phyloP scores from a whole-genome alignment of 1,140 invertebrate species.

The Drosophila cardini region DNA sequence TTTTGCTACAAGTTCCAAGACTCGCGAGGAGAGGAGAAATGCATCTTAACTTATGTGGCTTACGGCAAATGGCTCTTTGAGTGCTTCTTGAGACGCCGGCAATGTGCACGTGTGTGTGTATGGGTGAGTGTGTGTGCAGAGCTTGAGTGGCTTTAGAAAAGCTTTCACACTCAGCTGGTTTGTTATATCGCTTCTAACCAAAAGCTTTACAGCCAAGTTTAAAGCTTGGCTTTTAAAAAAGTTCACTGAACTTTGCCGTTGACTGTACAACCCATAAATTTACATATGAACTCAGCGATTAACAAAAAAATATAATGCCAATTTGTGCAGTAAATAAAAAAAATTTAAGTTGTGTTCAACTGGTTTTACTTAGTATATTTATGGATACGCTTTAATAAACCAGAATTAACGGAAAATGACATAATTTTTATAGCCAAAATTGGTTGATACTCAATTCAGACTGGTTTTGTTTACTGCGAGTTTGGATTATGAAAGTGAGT shows the following conservation, averaged over 20 bases:
- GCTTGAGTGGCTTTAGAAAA: slow-evolving; percentile 54
- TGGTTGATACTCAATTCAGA: background rate
- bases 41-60: slow-evolving; percentile 19
- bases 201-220: slow-evolving; percentile 30
- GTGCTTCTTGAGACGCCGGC: slow-evolving; percentile 67
- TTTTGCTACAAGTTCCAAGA: slow-evolving; percentile 51
- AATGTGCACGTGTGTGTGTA: slow-evolving; percentile 10
- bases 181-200: slow-evolving; percentile 9
- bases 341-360: background rate
- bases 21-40: slow-evolving; percentile 19
- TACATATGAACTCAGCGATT: background rate
- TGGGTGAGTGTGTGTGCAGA: slow-evolving; percentile 18
- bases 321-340: background rate
- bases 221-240: slow-evolving; percentile 49
- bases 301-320: slow-evolving; percentile 4
- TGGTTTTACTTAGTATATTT: background rate
- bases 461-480: background rate
- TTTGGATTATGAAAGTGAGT: too few species aligned
- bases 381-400: background rate
- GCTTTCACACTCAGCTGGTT: background rate
- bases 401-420: background rate
- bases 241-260: slow-evolving; percentile 62
- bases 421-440: background rate
- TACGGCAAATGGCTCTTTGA: slow-evolving; percentile 38
- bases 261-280: slow-evolving; percentile 7